Evolutionary conservation across 37 sponge, comb jelly and placozoan genomes (phyloP).

Genomic region (Ianthella basta): DNA sequence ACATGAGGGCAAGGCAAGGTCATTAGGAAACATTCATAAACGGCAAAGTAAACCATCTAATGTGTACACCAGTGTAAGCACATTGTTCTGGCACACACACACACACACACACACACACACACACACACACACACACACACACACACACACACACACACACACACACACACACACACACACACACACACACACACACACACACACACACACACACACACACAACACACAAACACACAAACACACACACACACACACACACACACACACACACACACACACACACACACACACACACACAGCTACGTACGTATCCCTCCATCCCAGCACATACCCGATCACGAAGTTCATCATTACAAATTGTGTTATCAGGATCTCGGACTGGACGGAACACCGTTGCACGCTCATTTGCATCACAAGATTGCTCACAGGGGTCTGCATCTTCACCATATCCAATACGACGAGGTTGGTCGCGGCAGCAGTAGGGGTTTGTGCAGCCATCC

Average conservation of each 20-base stretch:
- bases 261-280: conserved; percentile 26
- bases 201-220: too few relatives aligned
- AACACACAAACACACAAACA: background rate
- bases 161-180: too few relatives aligned
- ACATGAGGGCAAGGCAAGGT: background rate
- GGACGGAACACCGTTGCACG: background rate
- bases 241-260: conserved; percentile 30
- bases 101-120: conserved; percentile 45
- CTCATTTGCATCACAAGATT: background rate
- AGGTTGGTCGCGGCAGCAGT: background rate
- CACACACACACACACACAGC: conserved; percentile 18
- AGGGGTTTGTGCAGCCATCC: background rate
- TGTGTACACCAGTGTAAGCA: conserved; percentile 11
- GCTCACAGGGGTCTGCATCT: background rate
- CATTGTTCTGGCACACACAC: background rate
- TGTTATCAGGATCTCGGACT: background rate
- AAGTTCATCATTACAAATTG: background rate
- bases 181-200: too few relatives aligned
- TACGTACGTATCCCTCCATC: background rate
- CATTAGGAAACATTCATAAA: too few relatives aligned
- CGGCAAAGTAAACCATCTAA: background rate
- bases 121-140: conserved; percentile 45
- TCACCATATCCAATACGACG: background rate
- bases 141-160: conserved; percentile 11
- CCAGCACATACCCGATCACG: conserved; percentile 8